Evolutionary conservation across 2,113 vertebrate genomes (phyloP).

Genomic region (Morphnarchus princeps): DNA sequence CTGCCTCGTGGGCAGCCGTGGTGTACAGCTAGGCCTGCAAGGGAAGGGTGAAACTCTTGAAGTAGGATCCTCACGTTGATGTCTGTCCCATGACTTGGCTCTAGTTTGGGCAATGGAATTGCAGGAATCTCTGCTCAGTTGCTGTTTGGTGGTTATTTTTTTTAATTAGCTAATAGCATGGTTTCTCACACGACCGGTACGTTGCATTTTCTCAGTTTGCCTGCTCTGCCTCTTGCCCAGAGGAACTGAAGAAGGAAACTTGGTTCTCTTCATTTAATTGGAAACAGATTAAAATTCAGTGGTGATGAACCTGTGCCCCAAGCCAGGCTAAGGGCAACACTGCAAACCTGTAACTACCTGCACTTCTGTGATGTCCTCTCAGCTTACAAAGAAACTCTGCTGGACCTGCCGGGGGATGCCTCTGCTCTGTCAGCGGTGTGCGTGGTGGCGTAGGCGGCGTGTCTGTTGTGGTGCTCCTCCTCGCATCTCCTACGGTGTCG

Average conservation of each 20-base stretch:
- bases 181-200: background rate
- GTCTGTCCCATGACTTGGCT: background rate
- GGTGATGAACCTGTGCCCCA: background rate
- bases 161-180: background rate
- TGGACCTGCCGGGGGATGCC: background rate
- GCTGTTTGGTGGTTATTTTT: background rate
- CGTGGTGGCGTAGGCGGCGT: background rate
- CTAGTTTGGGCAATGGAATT: background rate
- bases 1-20: background rate
- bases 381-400: background rate
- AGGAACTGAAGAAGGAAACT: conserved; percentile 35
- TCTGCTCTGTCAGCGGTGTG: background rate
- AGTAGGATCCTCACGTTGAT: background rate
- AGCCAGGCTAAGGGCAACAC: background rate
- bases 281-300: conserved; percentile 3
- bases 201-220: conserved; percentile 36
- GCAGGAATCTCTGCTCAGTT: background rate
- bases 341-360: background rate
- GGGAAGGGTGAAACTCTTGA: background rate
- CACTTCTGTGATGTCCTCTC: background rate
- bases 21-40: background rate
- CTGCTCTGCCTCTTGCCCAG: conserved; percentile 46
- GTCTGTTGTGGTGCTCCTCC: background rate
- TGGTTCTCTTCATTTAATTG: background rate
- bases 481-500: background rate